These are phyloP conservation scores for Minunthozetes semirufus DNA, from an alignment of 2,888 invertebrate species.

Conservation along the genomic window DNA sequence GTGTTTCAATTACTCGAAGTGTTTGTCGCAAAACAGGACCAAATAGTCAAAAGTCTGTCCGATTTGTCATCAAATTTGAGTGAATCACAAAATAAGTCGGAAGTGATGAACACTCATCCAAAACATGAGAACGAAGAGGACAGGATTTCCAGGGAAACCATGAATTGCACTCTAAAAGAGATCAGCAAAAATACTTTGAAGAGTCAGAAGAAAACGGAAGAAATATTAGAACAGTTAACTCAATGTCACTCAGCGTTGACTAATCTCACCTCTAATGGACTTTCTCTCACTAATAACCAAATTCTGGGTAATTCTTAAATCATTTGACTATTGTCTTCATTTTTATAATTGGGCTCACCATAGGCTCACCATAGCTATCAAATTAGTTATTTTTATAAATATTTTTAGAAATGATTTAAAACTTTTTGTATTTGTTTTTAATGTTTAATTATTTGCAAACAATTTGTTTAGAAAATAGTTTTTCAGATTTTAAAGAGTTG, in stretches of 20 bases:
- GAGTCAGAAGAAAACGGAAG: background rate
- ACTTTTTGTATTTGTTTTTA: too few species aligned
- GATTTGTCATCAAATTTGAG: background rate
- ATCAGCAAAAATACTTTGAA: background rate
- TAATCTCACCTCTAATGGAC: background rate
- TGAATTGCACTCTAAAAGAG: background rate
- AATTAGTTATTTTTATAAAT: too few species aligned
- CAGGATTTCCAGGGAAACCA: background rate
- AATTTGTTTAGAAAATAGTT: too few species aligned
- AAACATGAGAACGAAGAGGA: slow-evolving; percentile 4
- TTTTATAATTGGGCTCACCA: too few species aligned
- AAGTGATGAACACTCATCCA: background rate
- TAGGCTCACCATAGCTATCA: too few species aligned
- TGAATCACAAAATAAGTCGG: background rate
- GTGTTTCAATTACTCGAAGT: background rate
- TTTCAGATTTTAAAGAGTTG: too few species aligned
- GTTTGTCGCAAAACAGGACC: background rate
- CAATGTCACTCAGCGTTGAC: background rate
- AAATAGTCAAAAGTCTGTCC: background rate
- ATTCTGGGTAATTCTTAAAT: background rate
- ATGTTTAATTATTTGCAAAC: too few species aligned
- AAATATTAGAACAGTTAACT: background rate
- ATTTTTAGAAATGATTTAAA: too few species aligned
- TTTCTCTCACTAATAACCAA: background rate
- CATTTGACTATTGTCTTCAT: background rate